These are phyloP conservation scores for Cichlasoma orientale DNA, from an alignment of 2,797 vertebrate genomes.

Conservation along the genomic window DNA sequence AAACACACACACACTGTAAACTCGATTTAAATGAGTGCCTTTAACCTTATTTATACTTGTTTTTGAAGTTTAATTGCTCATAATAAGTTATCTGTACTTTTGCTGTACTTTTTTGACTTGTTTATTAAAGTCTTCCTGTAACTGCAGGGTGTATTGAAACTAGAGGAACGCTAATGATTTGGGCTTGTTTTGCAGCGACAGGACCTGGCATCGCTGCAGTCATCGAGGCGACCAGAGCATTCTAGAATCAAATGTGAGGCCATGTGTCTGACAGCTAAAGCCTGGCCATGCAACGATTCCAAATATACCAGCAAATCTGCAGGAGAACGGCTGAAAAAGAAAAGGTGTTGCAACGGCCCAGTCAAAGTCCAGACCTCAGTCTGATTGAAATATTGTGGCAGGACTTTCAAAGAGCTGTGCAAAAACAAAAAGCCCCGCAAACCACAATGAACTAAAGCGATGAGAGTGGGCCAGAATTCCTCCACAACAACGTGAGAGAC, in stretches of 20 bases:
- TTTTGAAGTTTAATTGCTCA: neutral
- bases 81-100: neutral
- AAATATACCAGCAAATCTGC: neutral
- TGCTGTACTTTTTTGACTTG: conserved; percentile 7
- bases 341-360: neutral
- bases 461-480: neutral
- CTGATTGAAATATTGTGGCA: neutral
- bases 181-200: neutral
- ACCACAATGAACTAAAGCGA: neutral
- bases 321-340: neutral
- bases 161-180: neutral
- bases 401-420: neutral
- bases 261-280: neutral
- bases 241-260: neutral
- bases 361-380: neutral
- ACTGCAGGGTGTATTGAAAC: neutral
- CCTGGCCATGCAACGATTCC: neutral
- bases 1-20: conserved; percentile 36
- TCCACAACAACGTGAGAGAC: neutral
- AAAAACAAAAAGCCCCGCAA: neutral
- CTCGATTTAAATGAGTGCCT: conserved; percentile 33
- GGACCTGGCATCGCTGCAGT: neutral
- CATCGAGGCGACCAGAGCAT: too few relatives aligned
- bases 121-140: neutral
- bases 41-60: neutral